phyloP scores from a whole-genome alignment of 2,113 vertebrate genomes.

The Orientallactaga bullata region DNA sequence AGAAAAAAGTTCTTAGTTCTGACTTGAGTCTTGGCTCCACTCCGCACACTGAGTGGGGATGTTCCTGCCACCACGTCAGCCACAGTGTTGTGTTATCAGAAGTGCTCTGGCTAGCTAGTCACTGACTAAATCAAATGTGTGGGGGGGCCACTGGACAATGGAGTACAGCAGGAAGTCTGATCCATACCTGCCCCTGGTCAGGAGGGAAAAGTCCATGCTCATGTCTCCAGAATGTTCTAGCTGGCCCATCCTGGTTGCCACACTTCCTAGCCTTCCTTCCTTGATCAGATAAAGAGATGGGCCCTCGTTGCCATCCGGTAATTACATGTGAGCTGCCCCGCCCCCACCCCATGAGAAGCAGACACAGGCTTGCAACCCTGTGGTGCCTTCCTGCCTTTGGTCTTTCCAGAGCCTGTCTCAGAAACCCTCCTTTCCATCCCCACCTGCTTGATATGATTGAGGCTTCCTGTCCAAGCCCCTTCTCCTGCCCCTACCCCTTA shows the following conservation, averaged over 20 bases:
- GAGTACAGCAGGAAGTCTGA: background rate
- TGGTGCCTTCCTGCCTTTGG: too few species aligned
- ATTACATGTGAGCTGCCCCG: accelerated
- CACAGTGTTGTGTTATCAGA: accelerated
- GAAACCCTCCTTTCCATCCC: background rate
- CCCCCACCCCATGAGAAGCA: background rate
- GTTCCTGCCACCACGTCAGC: accelerated
- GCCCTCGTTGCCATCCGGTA: accelerated
- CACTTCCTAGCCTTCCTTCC: background rate
- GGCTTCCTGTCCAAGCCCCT: background rate
- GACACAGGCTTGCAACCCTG: background rate
- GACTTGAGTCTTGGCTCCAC: too few species aligned
- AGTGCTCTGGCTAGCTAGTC: background rate
- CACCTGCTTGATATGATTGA: background rate
- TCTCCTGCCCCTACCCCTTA: accelerated
- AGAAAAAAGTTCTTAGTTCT: background rate
- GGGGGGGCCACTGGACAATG: background rate
- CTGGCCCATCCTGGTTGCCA: background rate
- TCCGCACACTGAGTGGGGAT: background rate
- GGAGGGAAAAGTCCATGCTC: background rate
- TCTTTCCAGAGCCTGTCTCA: background rate
- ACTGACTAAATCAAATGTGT: background rate
- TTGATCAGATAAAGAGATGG: background rate
- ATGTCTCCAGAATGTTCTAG: accelerated
- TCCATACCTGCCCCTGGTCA: background rate